These are phyloP conservation scores for Acanthosepion lycidas DNA, from an alignment of 2,888 invertebrate species.

Conservation along the genomic window DNA sequence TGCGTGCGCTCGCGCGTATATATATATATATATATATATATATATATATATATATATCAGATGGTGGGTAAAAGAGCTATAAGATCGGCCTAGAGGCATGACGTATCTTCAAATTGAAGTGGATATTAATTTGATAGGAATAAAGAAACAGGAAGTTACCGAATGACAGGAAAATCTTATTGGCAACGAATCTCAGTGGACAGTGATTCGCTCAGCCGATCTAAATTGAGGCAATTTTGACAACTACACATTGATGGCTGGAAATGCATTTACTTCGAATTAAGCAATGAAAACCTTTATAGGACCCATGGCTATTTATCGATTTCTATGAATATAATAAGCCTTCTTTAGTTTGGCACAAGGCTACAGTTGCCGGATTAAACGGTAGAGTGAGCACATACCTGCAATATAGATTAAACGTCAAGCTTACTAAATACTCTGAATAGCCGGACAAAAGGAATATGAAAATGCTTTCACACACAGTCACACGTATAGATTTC, in stretches of 20 bases:
- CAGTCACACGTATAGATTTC: no score
- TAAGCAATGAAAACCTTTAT: background rate
- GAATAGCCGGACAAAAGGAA: no score
- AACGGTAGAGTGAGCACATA: no score
- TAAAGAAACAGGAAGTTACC: background rate
- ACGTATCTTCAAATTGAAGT: background rate
- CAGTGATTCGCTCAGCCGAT: background rate
- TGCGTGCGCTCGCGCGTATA: no score
- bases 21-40: no score
- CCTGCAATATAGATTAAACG: no score
- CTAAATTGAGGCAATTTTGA: background rate
- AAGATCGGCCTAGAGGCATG: background rate
- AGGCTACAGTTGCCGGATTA: background rate
- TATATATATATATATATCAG: background rate
- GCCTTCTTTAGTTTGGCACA: background rate
- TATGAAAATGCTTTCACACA: no score
- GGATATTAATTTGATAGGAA: background rate
- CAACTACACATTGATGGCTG: background rate
- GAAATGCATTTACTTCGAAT: background rate
- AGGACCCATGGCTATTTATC: background rate
- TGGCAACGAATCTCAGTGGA: background rate
- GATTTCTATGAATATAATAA: no score
- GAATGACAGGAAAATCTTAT: background rate
- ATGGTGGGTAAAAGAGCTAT: background rate
- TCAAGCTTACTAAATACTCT: no score